phyloP scores from a whole-genome alignment of 2,797 vertebrate genomes.

The Anguilla megastoma region DNA sequence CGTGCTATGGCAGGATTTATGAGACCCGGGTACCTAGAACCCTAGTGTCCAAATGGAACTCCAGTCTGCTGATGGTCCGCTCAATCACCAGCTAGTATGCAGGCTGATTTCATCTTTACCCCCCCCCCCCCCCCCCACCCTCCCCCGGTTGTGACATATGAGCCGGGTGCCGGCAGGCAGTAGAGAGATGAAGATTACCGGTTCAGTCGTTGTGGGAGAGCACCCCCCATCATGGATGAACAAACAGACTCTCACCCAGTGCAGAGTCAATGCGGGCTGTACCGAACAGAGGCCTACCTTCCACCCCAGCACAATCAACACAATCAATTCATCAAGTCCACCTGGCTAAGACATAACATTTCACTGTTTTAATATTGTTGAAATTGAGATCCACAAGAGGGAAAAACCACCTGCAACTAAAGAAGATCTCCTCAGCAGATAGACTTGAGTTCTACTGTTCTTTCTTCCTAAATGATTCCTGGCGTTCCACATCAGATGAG shows the following conservation, averaged over 20 bases:
- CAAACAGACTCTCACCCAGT: neutral
- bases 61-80: slow-evolving; percentile 21
- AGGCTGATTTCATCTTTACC: slow-evolving; percentile 23
- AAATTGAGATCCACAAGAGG: neutral
- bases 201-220: neutral
- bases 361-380: neutral
- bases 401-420: neutral
- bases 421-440: neutral
- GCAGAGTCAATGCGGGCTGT: neutral
- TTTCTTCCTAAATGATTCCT: neutral
- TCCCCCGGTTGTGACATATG: slow-evolving; percentile 18
- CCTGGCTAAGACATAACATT: neutral
- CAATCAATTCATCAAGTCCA: neutral
- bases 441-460: neutral
- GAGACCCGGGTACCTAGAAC: neutral
- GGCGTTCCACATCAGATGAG: neutral
- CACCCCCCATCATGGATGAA: slow-evolving; percentile 10
- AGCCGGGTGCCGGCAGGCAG: neutral
- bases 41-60: slow-evolving; percentile 21
- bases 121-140: neutral
- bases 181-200: slow-evolving; percentile 27
- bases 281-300: neutral
- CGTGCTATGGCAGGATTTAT: slow-evolving; percentile 22
- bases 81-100: slow-evolving; percentile 23
- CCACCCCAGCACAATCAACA: neutral